Base-by-base conservation (phyloP, 2,113 vertebrate species). In the Syrmaticus mikado region DNA sequence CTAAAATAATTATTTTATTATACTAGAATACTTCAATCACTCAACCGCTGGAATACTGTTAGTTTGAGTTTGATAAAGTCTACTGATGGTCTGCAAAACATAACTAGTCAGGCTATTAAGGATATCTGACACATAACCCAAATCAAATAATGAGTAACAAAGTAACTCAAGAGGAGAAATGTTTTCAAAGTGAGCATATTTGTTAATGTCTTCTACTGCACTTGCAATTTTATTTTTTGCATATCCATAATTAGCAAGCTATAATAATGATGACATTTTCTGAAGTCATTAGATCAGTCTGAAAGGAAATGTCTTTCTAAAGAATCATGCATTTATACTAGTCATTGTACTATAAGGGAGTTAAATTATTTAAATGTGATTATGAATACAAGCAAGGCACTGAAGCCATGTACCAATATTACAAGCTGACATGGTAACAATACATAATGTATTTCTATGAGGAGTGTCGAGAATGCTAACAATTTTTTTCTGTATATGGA, bases 341-440 rank as follows among this genome's bases (percentile, higher is more conserved):
- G 90, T 86, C 80, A 27, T 57, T 62, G 87, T 53, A 86, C 50
- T 78, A 65, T 78, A 94, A 94, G 78, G 87, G 72, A 94, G 65
- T 91, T 96, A 95, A 97, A 97, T 97, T 93, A 94, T 95, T 96
- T 97, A 97, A 96, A 96, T 93, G 93, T 94, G 96, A 93, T 97
- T 97, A 95, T 90, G 94, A 94, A 94, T 60, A 89, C 91, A 94
- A 94, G 93, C 89, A 93, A 94, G 85, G 85, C 91, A 78, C 87
- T 52, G 79, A 80, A 92, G 87, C 82, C 80, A 58, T 89, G 87
- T 81, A 92, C 82, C 76, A 61, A 71, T 90, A 94, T 94, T 65
- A 74, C 87, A 92, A 83, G 82, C 68, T 81, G 90, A 90, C 14
- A 19, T 84, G 94, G 68, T 52, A 87, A 88, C 85, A 79, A 94